Percentiles rank a stretch among this genome's conserved stretches.
phyloP scores from a whole-genome alignment of 2,797 vertebrate species.

The Acestrorhynchus altus region DNA sequence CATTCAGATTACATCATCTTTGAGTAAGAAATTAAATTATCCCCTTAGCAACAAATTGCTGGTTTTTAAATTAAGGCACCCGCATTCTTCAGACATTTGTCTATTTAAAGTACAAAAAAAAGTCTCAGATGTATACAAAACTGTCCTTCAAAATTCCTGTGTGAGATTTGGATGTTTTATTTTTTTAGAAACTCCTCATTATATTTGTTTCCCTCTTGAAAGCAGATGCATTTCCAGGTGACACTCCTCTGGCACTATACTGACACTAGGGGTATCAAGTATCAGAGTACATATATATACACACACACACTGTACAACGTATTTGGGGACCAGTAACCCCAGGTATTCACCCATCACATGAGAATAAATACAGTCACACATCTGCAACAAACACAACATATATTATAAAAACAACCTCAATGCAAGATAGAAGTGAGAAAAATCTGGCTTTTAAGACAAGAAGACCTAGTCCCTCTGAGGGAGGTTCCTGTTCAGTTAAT shows the following conservation, averaged over 20 bases:
- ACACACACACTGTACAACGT: slow-evolving; percentile 50
- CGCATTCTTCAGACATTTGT: slow-evolving; percentile 50
- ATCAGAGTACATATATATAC: slow-evolving; percentile 45
- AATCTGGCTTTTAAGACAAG: slow-evolving; percentile 49
- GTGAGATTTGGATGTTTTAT: slow-evolving; percentile 26
- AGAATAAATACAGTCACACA: slow-evolving; percentile 63
- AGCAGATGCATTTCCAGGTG: slow-evolving; percentile 5
- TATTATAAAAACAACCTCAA: slow-evolving; percentile 53
- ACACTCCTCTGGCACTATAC: slow-evolving; percentile 42
- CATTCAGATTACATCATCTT: not conserved
- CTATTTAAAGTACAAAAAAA: slow-evolving; percentile 54
- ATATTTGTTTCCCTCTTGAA: not conserved
- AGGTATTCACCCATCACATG: slow-evolving; percentile 42
- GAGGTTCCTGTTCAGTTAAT: not conserved
- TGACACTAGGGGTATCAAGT: slow-evolving; percentile 36
- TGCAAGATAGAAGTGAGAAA: slow-evolving; percentile 48
- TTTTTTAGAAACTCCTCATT: not conserved
- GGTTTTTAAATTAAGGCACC: slow-evolving; percentile 68
- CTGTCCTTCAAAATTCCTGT: slow-evolving; percentile 24
- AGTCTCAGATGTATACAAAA: slow-evolving; percentile 51
- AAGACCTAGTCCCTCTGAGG: slow-evolving; percentile 25
- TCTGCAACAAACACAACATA: slow-evolving; percentile 55
- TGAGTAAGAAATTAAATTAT: slow-evolving; percentile 37
- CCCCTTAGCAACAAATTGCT: slow-evolving; percentile 47
- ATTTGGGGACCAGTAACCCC: not conserved